These are phyloP conservation scores for Baryphthengus martii DNA, from an alignment of 2,113 vertebrate species.

Conservation along the genomic window DNA sequence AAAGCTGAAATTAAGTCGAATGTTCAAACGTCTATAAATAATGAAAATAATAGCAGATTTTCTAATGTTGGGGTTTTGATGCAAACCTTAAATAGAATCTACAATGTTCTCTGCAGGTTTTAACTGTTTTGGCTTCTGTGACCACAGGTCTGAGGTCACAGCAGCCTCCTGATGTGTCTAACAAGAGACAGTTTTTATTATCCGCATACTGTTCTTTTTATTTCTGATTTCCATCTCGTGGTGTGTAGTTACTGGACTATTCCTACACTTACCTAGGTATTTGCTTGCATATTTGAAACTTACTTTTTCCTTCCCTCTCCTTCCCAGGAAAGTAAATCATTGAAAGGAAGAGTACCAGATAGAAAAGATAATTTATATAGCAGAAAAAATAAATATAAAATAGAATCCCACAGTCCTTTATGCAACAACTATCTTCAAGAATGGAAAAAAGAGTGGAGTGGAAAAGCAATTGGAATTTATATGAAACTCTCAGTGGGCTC, in stretches of 20 bases:
- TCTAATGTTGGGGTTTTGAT: not conserved
- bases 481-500: constrained; percentile 33
- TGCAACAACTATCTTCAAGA: constrained; percentile 18
- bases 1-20: constrained; percentile 1
- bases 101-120: not conserved
- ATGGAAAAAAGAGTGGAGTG: constrained; percentile 39
- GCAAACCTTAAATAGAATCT: not conserved
- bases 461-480: constrained; percentile 59
- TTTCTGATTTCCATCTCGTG: not conserved
- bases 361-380: not conserved
- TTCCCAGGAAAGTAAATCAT: not conserved
- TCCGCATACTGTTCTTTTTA: not conserved
- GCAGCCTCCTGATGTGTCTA: not conserved
- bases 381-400: not conserved
- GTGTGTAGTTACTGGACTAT: not conserved
- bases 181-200: not conserved
- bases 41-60: not conserved
- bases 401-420: not conserved
- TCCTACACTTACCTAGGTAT: not conserved
- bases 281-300: constrained; percentile 10
- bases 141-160: not conserved
- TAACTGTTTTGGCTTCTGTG: not conserved
- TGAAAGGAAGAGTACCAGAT: not conserved
- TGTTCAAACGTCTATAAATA: not conserved
- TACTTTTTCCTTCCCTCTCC: not conserved